phyloP scores from a whole-genome alignment of 2,113 vertebrate species.

The Sminthopsis crassicaudata region DNA sequence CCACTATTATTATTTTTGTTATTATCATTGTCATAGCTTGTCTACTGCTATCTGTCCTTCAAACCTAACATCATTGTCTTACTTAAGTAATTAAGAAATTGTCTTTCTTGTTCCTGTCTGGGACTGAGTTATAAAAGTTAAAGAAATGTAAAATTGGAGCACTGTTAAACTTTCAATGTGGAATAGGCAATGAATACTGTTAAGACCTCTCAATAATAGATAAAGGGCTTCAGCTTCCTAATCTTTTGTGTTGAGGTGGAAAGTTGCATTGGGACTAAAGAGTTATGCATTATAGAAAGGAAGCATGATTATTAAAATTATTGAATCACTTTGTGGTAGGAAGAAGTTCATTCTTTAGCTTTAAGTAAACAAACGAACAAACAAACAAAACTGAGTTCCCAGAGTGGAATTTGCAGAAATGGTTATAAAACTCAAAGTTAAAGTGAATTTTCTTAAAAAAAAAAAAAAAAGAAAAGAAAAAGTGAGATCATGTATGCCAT shows the following conservation, averaged over 20 bases:
- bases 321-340: background rate
- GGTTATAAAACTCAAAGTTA: conserved; percentile 71
- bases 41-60: background rate
- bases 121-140: background rate
- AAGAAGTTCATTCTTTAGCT: conserved; percentile 44
- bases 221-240: background rate
- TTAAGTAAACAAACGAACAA: conserved; percentile 43
- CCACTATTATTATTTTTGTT: background rate
- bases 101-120: background rate
- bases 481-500: conserved; percentile 74
- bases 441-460: conserved; percentile 13
- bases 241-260: background rate
- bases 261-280: background rate
- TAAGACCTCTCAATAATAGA: background rate
- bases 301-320: background rate
- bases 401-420: conserved; percentile 74
- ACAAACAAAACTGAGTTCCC: conserved; percentile 47
- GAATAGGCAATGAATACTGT: background rate
- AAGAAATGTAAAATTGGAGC: background rate
- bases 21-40: background rate
- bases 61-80: background rate
- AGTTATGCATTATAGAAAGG: background rate
- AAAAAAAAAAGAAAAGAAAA: conserved; percentile 51
- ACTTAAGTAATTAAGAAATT: background rate
- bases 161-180: background rate